Evolutionary conservation across 2,888 invertebrate genomes (phyloP).

Genomic region (Coleophora deauratella): DNA sequence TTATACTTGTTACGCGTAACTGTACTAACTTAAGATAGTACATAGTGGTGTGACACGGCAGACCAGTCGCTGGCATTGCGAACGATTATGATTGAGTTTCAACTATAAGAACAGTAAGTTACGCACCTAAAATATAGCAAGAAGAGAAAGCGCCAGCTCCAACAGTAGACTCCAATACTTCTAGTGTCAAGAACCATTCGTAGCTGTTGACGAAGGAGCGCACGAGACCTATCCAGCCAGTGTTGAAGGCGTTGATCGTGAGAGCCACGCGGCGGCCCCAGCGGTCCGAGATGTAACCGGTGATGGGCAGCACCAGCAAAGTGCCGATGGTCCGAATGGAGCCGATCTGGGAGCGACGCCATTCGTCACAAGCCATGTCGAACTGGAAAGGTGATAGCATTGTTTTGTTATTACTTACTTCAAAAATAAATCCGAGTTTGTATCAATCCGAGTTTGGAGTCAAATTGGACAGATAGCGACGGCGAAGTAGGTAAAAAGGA

Average conservation of each 20-base stretch:
- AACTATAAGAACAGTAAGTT: not conserved
- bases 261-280: slow-evolving; percentile 79
- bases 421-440: too few relatives aligned
- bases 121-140: slow-evolving; percentile 80
- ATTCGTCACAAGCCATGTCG: slow-evolving; percentile 77
- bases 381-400: slow-evolving; percentile 65
- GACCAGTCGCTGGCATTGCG: too few relatives aligned
- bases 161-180: slow-evolving; percentile 80
- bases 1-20: too few relatives aligned
- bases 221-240: slow-evolving; percentile 78
- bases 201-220: slow-evolving; percentile 81
- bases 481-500: too few relatives aligned
- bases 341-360: slow-evolving; percentile 83
- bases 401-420: too few relatives aligned
- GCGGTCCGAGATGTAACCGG: slow-evolving; percentile 83
- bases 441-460: too few relatives aligned
- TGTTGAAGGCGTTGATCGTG: slow-evolving; percentile 75
- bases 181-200: slow-evolving; percentile 79
- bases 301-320: slow-evolving; percentile 79
- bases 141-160: slow-evolving; percentile 82
- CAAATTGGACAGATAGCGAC: too few relatives aligned
- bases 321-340: slow-evolving; percentile 83
- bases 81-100: too few relatives aligned
- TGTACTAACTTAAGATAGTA: too few relatives aligned
- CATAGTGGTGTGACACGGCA: too few relatives aligned